A percentile compares a stretch with the other conserved stretches of the same genome.
Evolutionary conservation across 1,140 invertebrate species (phyloP).

Genomic region (Dendroctonus valens): DNA sequence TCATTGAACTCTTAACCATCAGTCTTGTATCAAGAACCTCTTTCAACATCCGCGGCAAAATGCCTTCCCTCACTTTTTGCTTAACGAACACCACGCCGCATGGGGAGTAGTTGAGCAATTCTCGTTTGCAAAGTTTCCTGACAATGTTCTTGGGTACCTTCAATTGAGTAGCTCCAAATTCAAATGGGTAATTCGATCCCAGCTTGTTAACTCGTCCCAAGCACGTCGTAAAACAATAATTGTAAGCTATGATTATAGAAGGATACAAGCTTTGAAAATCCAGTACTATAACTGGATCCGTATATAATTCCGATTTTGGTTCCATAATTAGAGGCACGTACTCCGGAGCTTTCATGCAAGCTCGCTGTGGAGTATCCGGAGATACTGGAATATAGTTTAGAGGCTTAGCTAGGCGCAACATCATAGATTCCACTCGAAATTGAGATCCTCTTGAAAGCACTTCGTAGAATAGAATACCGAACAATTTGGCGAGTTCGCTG

Average conservation of each 20-base stretch:
- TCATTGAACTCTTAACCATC: conserved; percentile 91
- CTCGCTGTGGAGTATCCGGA: conserved; percentile 81
- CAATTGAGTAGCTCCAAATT: conserved; percentile 80
- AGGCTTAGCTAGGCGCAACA: conserved; percentile 88
- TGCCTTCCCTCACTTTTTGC: conserved; percentile 72
- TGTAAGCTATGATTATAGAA: conserved; percentile 98
- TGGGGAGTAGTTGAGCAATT: conserved; percentile 81
- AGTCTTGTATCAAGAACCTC: conserved; percentile 92
- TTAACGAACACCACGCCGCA: conserved; percentile 93
- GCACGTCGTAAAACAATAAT: conserved; percentile 98
- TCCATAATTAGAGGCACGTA: conserved; percentile 94
- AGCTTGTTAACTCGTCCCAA: conserved; percentile 84
- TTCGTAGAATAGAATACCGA: conserved; percentile 98
- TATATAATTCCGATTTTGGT: conserved; percentile 80
- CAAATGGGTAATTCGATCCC: conserved; percentile 67
- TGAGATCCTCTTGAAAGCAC: conserved; percentile 94
- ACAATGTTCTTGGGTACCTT: conserved; percentile 62
- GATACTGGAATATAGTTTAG: conserved; percentile 85
- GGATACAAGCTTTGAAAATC: conserved; percentile 99
- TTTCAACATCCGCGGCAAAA: conserved; percentile 87
- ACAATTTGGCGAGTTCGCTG: conserved; percentile 91
- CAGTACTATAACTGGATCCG: conserved; percentile 87
- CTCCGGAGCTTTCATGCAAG: conserved; percentile 88
- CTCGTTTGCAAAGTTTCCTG: conserved; percentile 59
- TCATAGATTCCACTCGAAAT: conserved; percentile 97